Conservation (phyloP, 2,113 vertebrate genomes). For the Oceanites oceanicus region DNA sequence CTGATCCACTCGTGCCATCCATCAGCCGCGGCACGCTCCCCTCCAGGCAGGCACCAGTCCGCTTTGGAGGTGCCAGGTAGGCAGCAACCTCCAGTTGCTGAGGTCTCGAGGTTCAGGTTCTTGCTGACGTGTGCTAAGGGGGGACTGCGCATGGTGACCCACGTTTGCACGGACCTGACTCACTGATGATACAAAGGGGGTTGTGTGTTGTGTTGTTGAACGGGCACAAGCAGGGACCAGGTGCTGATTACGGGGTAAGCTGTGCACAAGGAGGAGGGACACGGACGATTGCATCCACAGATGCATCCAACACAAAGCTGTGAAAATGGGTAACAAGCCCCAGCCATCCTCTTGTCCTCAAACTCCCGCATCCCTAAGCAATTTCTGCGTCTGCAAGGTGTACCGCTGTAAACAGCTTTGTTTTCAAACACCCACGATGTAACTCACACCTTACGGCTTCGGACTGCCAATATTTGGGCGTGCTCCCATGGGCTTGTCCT, state of each 20-base stretch:
- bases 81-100: neutral
- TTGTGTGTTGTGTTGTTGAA: neutral
- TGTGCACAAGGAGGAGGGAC: neutral
- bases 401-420: neutral
- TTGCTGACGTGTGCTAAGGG: neutral
- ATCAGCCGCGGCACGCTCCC: neutral
- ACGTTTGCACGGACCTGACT: neutral
- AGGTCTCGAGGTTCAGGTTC: neutral
- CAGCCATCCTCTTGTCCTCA: neutral
- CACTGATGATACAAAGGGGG: neutral
- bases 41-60: neutral
- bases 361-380: neutral
- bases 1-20: rapidly evolving
- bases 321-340: rapidly evolving
- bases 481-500: rapidly evolving
- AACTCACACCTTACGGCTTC: neutral
- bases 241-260: neutral
- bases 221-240: neutral
- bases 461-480: neutral
- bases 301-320: neutral
- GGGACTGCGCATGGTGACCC: neutral
- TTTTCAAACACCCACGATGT: neutral
- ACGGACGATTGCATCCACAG: rapidly evolving
- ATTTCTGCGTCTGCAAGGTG: neutral
- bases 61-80: neutral